Evolutionary conservation across 2,113 vertebrate species (phyloP), one percentile per base, ranked within the genome.

Genomic region (Physeter macrocephalus): DNA sequence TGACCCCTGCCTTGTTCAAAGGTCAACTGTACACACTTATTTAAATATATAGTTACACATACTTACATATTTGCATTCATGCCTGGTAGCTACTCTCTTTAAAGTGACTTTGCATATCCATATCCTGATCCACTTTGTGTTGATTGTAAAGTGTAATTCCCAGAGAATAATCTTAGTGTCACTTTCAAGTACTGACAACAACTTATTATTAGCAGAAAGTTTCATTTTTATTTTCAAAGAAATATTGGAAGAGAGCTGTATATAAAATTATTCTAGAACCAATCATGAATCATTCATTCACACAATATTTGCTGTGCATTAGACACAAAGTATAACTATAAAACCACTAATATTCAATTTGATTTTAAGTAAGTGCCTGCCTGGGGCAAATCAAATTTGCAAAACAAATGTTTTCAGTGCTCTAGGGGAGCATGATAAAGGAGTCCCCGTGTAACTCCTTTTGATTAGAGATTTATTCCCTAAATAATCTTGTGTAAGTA

Each of bases 171-270:
- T 49, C 20, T 86, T 78, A 39, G 23, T 81, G 85, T 71, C 34
- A 46, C 34, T 86, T 86, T 57, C 46, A 77, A 86, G 15, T 86
- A 77, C 21, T 77, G 59, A 57, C 15, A 67, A 67, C 46, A 77
- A 46, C 69, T 69, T 69, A 72, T 41, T 62, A 43, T 46, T 93
- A 34, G 25, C 9, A 34, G 75, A 81, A 72, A 27, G 14, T n/a
- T 82, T 94, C 66, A 72, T 74, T 71, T 95, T 34, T 72, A 62
- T 92, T 92, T 95, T 72, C 36, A 95, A 54, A 46, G 9, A 81
- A 92, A 87, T 81, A 31, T n/a, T 92, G 57, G 36, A 78, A 23
- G 71, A 91, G n/a, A 86, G 34, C 52, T 86, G 3, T 64, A 61
- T 90, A 34, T 84, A 39, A 80, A 61, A 78, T 69, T 91, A 69